These are phyloP conservation scores for Serilophus lunatus DNA, from an alignment of 2,113 vertebrate genomes.

Conservation along the genomic window DNA sequence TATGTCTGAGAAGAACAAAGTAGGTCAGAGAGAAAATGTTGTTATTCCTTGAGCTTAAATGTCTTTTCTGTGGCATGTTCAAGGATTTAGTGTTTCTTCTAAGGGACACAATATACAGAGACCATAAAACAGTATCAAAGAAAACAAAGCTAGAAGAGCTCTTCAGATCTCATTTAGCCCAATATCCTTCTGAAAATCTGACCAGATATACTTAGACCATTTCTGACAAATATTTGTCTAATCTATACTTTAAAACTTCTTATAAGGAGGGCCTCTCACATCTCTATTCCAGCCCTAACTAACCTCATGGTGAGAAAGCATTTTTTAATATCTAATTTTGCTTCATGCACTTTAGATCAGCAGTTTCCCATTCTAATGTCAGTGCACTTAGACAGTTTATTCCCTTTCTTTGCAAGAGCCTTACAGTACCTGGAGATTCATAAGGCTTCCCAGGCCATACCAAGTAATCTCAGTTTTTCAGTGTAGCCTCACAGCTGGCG, in stretches of 20 bases:
- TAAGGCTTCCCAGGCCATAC: not conserved
- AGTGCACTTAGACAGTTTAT: not conserved
- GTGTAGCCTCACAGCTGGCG: not conserved
- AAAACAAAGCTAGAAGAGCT: not conserved
- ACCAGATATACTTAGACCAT: not conserved
- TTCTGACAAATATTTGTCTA: not conserved
- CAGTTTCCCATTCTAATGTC: not conserved
- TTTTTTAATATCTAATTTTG: not conserved
- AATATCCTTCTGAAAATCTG: not conserved
- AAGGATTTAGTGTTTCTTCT: not conserved
- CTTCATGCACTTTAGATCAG: not conserved
- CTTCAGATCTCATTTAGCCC: not conserved
- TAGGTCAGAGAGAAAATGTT: not conserved
- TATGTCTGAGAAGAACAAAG: not conserved
- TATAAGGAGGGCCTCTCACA: not conserved
- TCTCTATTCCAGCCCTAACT: not conserved
- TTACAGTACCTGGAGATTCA: not conserved
- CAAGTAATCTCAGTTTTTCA: not conserved
- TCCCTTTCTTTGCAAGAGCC: not conserved
- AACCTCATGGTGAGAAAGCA: not conserved
- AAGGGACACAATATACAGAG: not conserved
- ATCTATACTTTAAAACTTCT: not conserved
- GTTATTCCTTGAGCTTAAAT: not conserved
- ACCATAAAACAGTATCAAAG: not conserved
- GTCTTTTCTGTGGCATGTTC: not conserved